Evolutionary conservation across 2,888 invertebrate species (phyloP).

Genomic region (Synanthedon andrenaeformis): DNA sequence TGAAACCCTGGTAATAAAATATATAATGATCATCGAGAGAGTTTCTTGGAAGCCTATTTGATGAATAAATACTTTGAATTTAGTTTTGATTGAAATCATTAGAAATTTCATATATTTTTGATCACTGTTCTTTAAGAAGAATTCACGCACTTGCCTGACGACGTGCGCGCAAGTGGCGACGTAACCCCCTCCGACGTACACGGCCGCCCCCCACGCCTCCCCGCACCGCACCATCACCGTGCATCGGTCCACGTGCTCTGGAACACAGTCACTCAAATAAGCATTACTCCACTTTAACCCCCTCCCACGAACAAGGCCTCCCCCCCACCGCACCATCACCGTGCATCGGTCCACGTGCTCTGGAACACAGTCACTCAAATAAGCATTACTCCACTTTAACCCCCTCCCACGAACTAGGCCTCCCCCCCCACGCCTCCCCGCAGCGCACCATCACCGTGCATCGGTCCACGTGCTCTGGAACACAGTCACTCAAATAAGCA

Average conservation of each 20-base stretch:
- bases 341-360: no score
- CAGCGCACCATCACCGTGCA: conserved; percentile 69
- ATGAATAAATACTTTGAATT: no score
- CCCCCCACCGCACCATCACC: no score
- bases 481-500: background rate
- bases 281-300: background rate
- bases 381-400: conserved; percentile 21
- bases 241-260: conserved; percentile 59
- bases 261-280: conserved; percentile 4
- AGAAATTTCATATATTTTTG: no score
- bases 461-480: conserved; percentile 55
- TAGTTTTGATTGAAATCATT: no score
- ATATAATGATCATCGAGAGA: no score
- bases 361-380: no score
- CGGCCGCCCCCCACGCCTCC: conserved; percentile 71
- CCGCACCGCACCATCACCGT: conserved; percentile 71
- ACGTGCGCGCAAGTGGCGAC: conserved; percentile 74
- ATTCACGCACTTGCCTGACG: conserved; percentile 50
- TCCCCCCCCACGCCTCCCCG: conserved; percentile 72
- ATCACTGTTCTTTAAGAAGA: background rate
- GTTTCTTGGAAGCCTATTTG: background rate
- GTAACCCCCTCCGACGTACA: conserved; percentile 64
- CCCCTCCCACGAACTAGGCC: conserved; percentile 65
- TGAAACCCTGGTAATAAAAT: background rate
- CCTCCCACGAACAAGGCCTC: no score